Evolutionary conservation across 2,888 invertebrate genomes (phyloP), one percentile per base, ranked within the genome.

Genomic region (Lasioglossum calceatum): DNA sequence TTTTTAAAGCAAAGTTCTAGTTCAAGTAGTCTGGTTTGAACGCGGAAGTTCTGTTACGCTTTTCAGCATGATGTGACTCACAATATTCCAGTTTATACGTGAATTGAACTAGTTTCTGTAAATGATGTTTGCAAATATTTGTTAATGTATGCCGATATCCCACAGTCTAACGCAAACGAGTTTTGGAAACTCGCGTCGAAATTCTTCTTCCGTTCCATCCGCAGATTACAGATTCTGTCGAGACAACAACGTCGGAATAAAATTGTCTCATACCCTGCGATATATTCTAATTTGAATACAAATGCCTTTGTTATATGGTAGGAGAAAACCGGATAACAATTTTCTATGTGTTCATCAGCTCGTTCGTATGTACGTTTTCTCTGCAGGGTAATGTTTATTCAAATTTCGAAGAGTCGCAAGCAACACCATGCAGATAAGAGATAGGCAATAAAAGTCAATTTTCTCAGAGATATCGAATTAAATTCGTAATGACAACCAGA

Each of bases 271-370:
- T 50, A 61, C 42, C 58, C 32, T 32, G 54, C 23, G 77, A 70
- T 79, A 70, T 85, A 77, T 76, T 39, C 67, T 74, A 74, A 84
- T 84, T 85, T 78, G 70, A 84, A 84, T 78, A 84, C 84, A 84
- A 84, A 78, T 78, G 74, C 70, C 42, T 78, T 84, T 84, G 74
- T 84, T 74, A 42, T 1, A 12, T 42, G 27, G 32, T 27, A 36
- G n/a, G 70, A 74, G 83, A 75, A 84, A 77, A 70, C 58, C 14
- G 10, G 67, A n/a, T 76, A 72, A 81, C 72, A 74, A 84, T 74
- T 84, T 82, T 58, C 39, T 27, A 73, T 74, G 39, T 23, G 36
- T 73, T 67, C 44, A 58, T 16, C 36, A 8, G 50, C 39, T 50
- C 42, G 44, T 71, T 71, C 47, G 47, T 36, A 58, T 39, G 54